Evolutionary conservation across 2,797 vertebrate species (phyloP), one percentile per base, ranked within the genome.

Genomic region (Hyperoplus immaculatus): DNA sequence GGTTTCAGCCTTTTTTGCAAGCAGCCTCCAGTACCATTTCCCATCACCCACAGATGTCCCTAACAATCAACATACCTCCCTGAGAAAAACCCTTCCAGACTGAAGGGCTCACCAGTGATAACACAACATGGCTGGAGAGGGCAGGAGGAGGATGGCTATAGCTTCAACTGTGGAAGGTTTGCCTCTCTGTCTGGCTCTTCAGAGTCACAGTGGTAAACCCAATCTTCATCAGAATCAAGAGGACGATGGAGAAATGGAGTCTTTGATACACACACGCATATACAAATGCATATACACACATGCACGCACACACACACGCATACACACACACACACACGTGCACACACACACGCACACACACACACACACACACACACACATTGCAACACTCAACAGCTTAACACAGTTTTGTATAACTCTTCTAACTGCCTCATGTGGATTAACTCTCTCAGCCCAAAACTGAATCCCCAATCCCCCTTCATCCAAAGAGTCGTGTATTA

Each of bases 361-460:
- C 18, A 60, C 14, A 67, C 69, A 51, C 63, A 57, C 21, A 47
- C 16, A 68, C 70, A 55, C 62, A 67, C 29, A 63, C 16, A 71
- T 65, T 79, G 80, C 82, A 83, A 87, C 83, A 66, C 64, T 57
- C 67, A 84, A 77, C 78, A 79, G 71, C 71, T 63, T 74, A 85
- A 29, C 29, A 78, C 84, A 43, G 76, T 84, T 87, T 82, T 75
- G 29, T 73, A 59, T 51, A 81, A 84, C 88, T 76, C 69, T 51
- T 86, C 69, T 79, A 77, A 90, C 85, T 83, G 88, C 91, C 90
- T 91, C 88, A 89, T 54, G 55, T 21, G 66, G 75, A 85, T 43
- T 65, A 65, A 80, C 78, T 84, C 72, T 77, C 70, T 56, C 78
- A 75, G 72, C 81, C 81, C 81, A 83, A 84, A 84, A 60, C 54